Evolutionary conservation across 2,888 invertebrate genomes (phyloP).

Genomic region (Lycocerus yunnanus): DNA sequence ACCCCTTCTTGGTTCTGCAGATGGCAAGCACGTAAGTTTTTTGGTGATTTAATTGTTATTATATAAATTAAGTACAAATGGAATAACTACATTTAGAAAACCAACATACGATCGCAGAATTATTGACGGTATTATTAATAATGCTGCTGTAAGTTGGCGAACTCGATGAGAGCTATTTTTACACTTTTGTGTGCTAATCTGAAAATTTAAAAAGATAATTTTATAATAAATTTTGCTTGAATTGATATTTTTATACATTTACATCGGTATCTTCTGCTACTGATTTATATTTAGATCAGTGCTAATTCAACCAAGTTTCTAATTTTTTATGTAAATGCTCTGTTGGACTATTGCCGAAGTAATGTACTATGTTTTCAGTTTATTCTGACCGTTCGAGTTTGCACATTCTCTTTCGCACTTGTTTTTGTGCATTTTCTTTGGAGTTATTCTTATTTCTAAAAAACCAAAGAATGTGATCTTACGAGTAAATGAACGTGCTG

Average conservation of each 20-base stretch:
- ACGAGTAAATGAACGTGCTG: not conserved
- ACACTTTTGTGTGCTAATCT: not conserved
- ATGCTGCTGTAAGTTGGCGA: not conserved
- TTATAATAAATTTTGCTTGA: conserved; percentile 2
- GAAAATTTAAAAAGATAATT: not conserved
- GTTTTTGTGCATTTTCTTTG: not conserved
- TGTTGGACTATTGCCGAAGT: conserved; percentile 23
- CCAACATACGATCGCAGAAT: not conserved
- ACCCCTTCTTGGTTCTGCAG: conserved; percentile 64
- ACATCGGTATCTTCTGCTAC: conserved; percentile 4
- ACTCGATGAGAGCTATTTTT: not conserved
- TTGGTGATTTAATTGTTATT: not conserved
- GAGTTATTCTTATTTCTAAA: not conserved
- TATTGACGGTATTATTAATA: not conserved
- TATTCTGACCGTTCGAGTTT: conserved; percentile 6
- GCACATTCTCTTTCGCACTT: not conserved
- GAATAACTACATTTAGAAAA: not conserved
- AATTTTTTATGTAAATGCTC: conserved; percentile 23
- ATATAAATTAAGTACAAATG: not conserved
- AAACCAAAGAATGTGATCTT: not conserved
- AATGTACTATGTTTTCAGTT: conserved; percentile 16
- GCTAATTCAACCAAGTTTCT: conserved; percentile 20
- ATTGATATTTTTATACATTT: conserved; percentile 2
- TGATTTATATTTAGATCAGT: conserved; percentile 13
- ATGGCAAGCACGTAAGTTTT: conserved; percentile 64